Conservation (phyloP, 2,113 vertebrate species). For the Xiphorhynchus elegans region DNA sequence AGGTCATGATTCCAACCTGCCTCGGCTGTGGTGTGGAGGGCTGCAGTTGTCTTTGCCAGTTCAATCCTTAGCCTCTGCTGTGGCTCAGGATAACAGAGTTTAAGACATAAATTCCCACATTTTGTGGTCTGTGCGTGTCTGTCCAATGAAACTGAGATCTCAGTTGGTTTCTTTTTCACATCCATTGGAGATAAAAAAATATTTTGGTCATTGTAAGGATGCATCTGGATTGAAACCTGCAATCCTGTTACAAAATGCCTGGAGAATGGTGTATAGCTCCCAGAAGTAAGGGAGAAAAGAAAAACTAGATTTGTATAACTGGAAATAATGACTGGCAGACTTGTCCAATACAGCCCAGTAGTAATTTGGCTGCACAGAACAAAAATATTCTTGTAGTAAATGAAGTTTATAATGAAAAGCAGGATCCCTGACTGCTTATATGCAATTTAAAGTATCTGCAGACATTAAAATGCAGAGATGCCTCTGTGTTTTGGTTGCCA, state of each 20-base stretch:
- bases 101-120: background rate
- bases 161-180: background rate
- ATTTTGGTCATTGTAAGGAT: background rate
- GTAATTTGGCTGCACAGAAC: background rate
- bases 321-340: slow-evolving; percentile 1
- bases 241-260: background rate
- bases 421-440: no score
- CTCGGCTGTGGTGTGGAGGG: background rate
- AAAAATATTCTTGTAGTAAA: background rate
- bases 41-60: slow-evolving; percentile 19
- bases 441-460: background rate
- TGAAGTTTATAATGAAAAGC: background rate
- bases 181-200: background rate
- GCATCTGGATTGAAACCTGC: background rate
- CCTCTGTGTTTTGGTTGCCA: background rate
- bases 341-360: background rate
- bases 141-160: background rate
- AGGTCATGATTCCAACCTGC: slow-evolving; percentile 32
- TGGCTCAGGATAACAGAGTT: background rate
- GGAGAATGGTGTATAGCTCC: background rate
- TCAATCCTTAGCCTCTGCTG: background rate
- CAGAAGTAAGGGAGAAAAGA: background rate
- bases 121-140: background rate
- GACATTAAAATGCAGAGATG: background rate
- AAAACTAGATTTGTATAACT: background rate